These are phyloP conservation scores for Drosophila murphyi DNA, from an alignment of 1,140 invertebrate genomes.

Conservation along the genomic window DNA sequence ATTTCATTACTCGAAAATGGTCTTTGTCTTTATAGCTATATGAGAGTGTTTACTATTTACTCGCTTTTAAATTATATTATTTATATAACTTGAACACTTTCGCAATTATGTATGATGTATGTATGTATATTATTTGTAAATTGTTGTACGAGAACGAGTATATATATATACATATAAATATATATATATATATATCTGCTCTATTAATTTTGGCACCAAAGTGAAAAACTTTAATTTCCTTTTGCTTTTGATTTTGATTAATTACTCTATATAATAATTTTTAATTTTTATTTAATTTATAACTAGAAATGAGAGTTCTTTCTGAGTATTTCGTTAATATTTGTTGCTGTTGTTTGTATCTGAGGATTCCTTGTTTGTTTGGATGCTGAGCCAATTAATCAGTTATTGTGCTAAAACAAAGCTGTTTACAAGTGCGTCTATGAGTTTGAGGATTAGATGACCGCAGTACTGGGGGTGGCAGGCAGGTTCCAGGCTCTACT, in stretches of 20 bases:
- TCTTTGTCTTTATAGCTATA: constrained; percentile 52
- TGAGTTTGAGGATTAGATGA: constrained; percentile 21
- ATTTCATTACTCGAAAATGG: constrained; percentile 33
- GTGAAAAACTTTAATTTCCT: constrained; percentile 52
- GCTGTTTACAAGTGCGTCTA: constrained; percentile 57
- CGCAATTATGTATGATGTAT: constrained; percentile 43
- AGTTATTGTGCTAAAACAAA: constrained; percentile 75
- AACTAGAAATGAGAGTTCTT: constrained; percentile 44
- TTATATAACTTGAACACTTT: constrained; percentile 54
- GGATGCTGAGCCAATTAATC: constrained; percentile 37
- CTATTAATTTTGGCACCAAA: constrained; percentile 69
- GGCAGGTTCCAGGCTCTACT: constrained; percentile 79
- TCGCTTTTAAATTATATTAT: constrained; percentile 19
- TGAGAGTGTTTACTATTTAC: constrained; percentile 23
- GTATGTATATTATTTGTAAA: constrained; percentile 47
- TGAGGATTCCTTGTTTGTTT: constrained; percentile 16
- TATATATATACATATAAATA: constrained; percentile 12
- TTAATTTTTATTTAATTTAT: constrained; percentile 47
- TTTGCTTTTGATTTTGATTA: constrained; percentile 54
- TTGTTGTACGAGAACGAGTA: constrained; percentile 27
- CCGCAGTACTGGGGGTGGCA: constrained; percentile 3
- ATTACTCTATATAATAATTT: constrained; percentile 48
- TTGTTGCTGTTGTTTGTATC: constrained; percentile 8
- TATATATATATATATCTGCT: constrained; percentile 9
- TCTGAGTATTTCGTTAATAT: constrained; percentile 21